Conservation (phyloP, 2,797 vertebrate genomes). For the Ceyx erithaca region DNA sequence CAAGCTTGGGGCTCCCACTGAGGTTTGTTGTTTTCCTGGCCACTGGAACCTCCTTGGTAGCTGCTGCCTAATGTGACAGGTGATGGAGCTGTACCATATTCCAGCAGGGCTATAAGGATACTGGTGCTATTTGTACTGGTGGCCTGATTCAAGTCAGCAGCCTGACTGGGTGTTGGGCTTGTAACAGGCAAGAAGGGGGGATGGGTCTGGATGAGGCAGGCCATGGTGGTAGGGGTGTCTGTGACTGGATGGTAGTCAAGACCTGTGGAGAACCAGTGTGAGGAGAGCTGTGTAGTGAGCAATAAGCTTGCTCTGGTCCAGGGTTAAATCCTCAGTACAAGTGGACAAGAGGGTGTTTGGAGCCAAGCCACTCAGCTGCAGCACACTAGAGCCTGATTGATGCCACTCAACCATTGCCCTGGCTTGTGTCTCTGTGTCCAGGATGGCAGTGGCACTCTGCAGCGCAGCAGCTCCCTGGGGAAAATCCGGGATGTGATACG, state of each 20-base stretch:
- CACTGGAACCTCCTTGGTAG: neutral
- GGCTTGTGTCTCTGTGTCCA: slow-evolving; percentile 73
- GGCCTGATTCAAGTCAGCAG: neutral
- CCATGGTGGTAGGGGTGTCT: fast-evolving
- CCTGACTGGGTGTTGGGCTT: neutral
- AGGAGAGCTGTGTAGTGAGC: neutral
- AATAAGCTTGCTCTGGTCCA: neutral
- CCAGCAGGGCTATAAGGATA: fast-evolving
- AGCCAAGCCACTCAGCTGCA: neutral
- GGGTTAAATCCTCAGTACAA: neutral
- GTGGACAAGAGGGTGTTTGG: neutral
- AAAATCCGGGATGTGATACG: slow-evolving; percentile 92
- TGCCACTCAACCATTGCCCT: neutral
- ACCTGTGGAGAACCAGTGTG: neutral
- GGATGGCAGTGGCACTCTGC: slow-evolving; percentile 92
- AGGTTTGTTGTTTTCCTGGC: neutral
- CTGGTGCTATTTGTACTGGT: neutral
- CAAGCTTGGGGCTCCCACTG: neutral
- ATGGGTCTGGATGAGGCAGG: neutral
- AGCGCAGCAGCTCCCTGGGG: slow-evolving; percentile 92
- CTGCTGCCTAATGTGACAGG: neutral
- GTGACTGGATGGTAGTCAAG: fast-evolving
- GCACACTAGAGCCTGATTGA: neutral
- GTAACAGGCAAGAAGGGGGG: neutral
- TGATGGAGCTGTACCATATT: neutral